Percentiles rank a stretch among this genome's conserved stretches.
Conservation (phyloP, 2,888 invertebrate species). For the Urechis unicinctus region DNA sequence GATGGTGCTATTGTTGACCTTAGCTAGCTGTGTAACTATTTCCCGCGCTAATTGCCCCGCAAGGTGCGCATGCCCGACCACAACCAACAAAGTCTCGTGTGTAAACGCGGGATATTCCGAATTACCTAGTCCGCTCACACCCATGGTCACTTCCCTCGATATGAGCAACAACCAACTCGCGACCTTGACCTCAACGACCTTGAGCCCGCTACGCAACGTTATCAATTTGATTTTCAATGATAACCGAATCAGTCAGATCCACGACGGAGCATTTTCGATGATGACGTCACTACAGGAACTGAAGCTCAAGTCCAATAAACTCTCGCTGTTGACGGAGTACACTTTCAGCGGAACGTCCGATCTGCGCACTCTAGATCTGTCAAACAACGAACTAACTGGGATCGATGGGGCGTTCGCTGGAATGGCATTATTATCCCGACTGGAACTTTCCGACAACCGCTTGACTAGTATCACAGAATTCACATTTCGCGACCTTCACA, state of each 20-base stretch:
- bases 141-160: constrained; percentile 13
- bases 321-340: constrained; percentile 6
- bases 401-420: constrained; percentile 16
- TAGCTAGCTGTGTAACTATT: too few relatives aligned
- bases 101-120: constrained; percentile 1
- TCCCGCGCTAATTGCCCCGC: not conserved
- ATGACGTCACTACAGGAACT: constrained; percentile 14
- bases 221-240: constrained; percentile 17
- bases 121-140: constrained; percentile 8
- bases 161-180: constrained; percentile 12
- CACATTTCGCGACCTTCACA: constrained; percentile 18
- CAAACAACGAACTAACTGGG: constrained; percentile 9
- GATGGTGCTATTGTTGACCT: too few relatives aligned
- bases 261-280: constrained; percentile 14
- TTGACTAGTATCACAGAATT: constrained; percentile 14
- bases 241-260: constrained; percentile 14
- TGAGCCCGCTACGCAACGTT: constrained; percentile 6
- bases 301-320: constrained; percentile 14
- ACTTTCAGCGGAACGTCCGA: constrained; percentile 9
- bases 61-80: not conserved
- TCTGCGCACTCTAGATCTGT: constrained; percentile 16
- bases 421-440: constrained; percentile 14
- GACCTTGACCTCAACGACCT: constrained; percentile 2
- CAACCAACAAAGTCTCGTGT: constrained; percentile 6
- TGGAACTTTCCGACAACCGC: constrained; percentile 19